phyloP scores from a whole-genome alignment of 2,113 vertebrate species.

The Laticauda colubrina region DNA sequence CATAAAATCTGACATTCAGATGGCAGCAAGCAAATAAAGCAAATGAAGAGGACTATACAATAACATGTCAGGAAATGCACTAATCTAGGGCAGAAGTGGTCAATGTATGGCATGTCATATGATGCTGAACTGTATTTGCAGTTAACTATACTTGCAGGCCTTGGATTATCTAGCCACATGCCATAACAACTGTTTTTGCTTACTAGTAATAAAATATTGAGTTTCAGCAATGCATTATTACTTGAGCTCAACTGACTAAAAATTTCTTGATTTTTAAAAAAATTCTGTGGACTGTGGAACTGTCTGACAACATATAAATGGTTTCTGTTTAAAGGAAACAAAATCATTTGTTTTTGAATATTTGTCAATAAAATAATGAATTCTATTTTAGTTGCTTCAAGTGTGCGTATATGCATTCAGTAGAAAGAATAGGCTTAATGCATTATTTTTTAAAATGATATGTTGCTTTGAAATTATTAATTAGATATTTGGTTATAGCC shows the following conservation, averaged over 20 bases:
- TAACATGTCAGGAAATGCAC: background rate
- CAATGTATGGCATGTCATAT: background rate
- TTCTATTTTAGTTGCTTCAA: background rate
- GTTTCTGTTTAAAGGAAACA: background rate
- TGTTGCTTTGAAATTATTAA: background rate
- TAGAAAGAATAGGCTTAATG: conserved; percentile 3
- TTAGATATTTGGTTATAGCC: background rate
- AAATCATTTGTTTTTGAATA: background rate
- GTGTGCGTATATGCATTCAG: background rate
- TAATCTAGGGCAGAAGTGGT: background rate
- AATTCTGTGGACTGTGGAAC: background rate
- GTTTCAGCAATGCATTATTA: background rate
- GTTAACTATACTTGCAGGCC: background rate
- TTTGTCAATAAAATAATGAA: background rate
- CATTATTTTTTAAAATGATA: background rate
- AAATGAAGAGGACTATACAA: background rate
- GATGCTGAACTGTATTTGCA: background rate
- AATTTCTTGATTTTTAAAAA: background rate
- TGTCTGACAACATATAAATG: rapidly evolving
- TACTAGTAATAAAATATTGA: background rate
- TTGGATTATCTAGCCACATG: background rate
- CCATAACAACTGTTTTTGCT: background rate
- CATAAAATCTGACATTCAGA: background rate
- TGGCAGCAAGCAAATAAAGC: background rate
- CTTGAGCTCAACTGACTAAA: background rate